phyloP scores from a whole-genome alignment of 2,113 vertebrate species.

The Myiopsitta monachus region DNA sequence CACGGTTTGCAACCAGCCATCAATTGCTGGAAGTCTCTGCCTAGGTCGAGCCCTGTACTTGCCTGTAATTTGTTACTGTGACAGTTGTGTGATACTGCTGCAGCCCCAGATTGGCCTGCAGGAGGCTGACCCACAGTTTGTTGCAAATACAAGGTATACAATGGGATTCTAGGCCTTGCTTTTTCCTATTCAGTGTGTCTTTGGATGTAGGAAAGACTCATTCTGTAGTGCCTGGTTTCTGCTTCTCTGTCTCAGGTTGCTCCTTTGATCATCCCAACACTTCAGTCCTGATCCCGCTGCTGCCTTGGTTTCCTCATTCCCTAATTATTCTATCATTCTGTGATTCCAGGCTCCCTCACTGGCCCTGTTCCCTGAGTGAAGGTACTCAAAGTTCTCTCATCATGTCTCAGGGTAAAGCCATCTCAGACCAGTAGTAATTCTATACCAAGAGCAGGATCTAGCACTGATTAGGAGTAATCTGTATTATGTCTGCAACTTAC shows the following conservation, averaged over 20 bases:
- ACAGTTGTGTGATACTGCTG: neutral
- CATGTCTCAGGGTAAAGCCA: neutral
- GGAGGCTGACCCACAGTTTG: fast-evolving
- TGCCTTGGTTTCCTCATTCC: neutral
- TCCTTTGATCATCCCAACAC: neutral
- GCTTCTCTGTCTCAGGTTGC: neutral
- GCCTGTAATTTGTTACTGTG: neutral
- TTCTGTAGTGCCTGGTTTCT: neutral
- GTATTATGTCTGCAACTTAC: neutral
- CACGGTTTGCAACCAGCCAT: neutral
- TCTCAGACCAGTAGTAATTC: neutral
- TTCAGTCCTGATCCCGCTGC: neutral
- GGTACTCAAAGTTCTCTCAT: neutral
- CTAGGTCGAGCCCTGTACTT: neutral
- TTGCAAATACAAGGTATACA: neutral
- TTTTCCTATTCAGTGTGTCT: neutral
- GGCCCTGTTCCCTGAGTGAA: neutral
- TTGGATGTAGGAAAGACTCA: neutral
- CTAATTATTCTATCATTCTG: neutral
- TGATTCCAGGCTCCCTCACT: neutral
- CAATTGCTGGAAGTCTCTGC: neutral
- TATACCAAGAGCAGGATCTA: neutral
- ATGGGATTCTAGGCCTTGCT: neutral
- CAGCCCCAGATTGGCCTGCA: neutral
- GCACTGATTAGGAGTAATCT: neutral